These are phyloP conservation scores for Lichenostomus cassidix DNA, from an alignment of 2,113 vertebrate genomes.

Conservation along the genomic window DNA sequence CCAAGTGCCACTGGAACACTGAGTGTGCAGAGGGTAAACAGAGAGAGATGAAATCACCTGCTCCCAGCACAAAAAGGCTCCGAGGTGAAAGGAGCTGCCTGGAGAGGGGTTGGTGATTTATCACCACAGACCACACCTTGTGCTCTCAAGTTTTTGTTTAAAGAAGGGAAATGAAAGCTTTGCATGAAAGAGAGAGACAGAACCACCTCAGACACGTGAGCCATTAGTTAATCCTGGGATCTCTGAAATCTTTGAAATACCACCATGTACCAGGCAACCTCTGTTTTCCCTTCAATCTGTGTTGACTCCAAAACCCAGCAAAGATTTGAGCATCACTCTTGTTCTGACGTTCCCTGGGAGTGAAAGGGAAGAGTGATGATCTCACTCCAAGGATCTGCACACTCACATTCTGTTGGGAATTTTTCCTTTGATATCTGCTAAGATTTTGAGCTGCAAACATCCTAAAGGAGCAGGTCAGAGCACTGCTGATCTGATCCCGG, in stretches of 20 bases:
- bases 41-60: neutral
- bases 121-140: neutral
- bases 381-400: neutral
- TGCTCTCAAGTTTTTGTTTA: neutral
- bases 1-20: neutral
- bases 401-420: neutral
- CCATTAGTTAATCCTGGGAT: neutral
- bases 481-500: neutral
- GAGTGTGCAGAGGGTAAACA: neutral
- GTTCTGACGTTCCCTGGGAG: neutral
- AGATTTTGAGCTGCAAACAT: neutral
- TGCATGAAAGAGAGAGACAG: neutral
- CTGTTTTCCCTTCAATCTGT: neutral
- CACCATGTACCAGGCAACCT: neutral
- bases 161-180: conserved; percentile 8
- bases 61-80: neutral
- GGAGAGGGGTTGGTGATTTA: neutral
- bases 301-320: neutral
- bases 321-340: neutral
- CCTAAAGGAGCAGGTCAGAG: neutral
- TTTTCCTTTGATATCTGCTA: neutral
- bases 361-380: neutral
- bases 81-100: neutral
- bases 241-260: neutral
- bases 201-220: neutral